These are phyloP conservation scores for Morinoia aosen DNA, from an alignment of 2,888 invertebrate genomes.

Conservation along the genomic window DNA sequence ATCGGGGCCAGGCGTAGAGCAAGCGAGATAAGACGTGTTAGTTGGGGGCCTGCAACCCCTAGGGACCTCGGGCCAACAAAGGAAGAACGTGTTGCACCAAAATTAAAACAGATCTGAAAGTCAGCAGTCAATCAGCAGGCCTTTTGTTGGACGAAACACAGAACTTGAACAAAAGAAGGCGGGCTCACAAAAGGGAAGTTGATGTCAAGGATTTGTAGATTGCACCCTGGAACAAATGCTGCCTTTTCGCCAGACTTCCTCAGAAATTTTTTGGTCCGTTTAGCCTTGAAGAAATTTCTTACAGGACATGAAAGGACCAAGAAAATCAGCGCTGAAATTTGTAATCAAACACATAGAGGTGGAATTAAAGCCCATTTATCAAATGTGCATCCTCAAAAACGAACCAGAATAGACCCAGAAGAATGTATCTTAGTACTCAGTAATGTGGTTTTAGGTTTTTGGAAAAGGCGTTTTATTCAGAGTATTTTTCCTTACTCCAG, in stretches of 20 bases:
- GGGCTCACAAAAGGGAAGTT: constrained; percentile 58
- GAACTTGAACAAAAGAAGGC: constrained; percentile 64
- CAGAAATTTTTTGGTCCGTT: background rate
- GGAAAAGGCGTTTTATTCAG: no score
- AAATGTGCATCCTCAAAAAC: no score
- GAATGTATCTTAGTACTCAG: no score
- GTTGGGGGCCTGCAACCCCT: constrained; percentile 58
- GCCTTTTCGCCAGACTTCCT: constrained; percentile 55
- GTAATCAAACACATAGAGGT: background rate
- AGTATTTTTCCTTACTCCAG: no score
- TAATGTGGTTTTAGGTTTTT: no score
- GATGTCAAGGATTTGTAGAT: constrained; percentile 68
- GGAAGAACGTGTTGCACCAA: constrained; percentile 67
- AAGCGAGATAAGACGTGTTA: constrained; percentile 67
- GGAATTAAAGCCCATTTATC: background rate
- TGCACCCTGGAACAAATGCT: constrained; percentile 65
- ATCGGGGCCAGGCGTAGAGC: constrained; percentile 66
- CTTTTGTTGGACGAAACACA: constrained; percentile 66
- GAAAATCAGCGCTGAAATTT: background rate
- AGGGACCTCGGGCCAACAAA: constrained; percentile 62
- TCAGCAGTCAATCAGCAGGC: constrained; percentile 61
- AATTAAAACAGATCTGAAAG: constrained; percentile 68
- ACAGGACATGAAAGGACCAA: background rate
- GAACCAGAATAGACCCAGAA: no score
- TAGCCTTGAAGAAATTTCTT: background rate